phyloP scores from a whole-genome alignment of 2,113 vertebrate genomes.

The Cyprinodon tularosa region DNA sequence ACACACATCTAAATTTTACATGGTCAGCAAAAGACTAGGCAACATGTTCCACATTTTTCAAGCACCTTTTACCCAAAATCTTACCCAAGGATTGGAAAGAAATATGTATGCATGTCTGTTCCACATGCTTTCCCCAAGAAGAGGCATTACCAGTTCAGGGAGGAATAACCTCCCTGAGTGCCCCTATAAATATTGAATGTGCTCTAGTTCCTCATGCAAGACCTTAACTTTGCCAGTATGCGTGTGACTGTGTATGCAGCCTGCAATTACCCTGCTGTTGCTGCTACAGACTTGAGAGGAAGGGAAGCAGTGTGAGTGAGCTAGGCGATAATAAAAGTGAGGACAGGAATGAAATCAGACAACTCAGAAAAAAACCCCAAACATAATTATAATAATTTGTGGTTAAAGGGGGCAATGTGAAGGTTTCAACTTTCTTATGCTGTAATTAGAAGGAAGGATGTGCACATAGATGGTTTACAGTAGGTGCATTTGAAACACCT shows the following conservation, averaged over 20 bases:
- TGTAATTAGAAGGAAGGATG: constrained; percentile 47
- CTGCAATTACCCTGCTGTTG: constrained; percentile 60
- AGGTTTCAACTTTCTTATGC: constrained; percentile 43
- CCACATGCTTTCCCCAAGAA: constrained; percentile 34
- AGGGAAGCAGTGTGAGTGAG: constrained; percentile 29
- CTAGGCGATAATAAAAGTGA: constrained; percentile 37
- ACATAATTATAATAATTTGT: constrained; percentile 61
- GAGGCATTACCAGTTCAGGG: constrained; percentile 68
- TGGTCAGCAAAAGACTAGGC: background rate
- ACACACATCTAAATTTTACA: background rate
- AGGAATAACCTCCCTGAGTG: constrained; percentile 74
- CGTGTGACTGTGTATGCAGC: constrained; percentile 38
- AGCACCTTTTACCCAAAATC: constrained; percentile 34
- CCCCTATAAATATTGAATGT: constrained; percentile 67
- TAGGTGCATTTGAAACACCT: background rate
- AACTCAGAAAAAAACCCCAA: constrained; percentile 28
- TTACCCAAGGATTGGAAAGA: constrained; percentile 21
- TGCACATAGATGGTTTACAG: background rate
- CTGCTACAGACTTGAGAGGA: constrained; percentile 53
- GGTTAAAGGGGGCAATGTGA: constrained; percentile 50
- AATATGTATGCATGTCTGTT: constrained; percentile 50
- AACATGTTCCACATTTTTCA: constrained; percentile 15
- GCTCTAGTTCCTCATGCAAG: constrained; percentile 61
- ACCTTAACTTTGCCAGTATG: constrained; percentile 33
- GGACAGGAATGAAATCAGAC: constrained; percentile 20